phyloP scores from a whole-genome alignment of 2,113 vertebrate genomes.

The Strigops habroptila region DNA sequence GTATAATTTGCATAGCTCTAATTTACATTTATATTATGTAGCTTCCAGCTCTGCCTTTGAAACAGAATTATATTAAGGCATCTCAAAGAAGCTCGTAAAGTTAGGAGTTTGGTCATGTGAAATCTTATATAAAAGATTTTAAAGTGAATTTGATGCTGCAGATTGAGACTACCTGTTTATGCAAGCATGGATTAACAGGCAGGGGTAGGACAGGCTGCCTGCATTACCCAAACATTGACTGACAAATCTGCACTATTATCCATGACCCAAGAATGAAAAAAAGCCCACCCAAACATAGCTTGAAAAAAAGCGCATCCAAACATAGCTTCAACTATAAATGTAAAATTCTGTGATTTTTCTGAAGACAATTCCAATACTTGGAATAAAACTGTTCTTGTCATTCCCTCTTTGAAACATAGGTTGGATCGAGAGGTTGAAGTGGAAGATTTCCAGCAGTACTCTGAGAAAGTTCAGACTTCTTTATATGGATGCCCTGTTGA shows the following conservation, averaged over 20 bases:
- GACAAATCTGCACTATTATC: not conserved
- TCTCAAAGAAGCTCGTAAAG: not conserved
- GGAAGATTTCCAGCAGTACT: conserved; percentile 93
- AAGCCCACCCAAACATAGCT: not conserved
- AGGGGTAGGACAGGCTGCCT: not conserved
- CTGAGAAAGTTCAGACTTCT: conserved; percentile 84
- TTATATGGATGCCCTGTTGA: conserved; percentile 91
- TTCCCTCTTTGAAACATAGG: conserved; percentile 66
- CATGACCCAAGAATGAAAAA: not conserved
- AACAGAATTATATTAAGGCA: not conserved
- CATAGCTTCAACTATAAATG: not conserved
- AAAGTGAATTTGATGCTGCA: not conserved
- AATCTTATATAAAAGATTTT: not conserved
- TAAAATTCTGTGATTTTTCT: not conserved
- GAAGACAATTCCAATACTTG: not conserved
- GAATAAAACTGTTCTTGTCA: not conserved
- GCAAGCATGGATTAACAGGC: not conserved
- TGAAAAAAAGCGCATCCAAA: too few species aligned
- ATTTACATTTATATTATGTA: conserved; percentile 22
- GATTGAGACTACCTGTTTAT: not conserved
- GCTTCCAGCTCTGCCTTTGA: not conserved
- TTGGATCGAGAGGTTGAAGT: conserved; percentile 91
- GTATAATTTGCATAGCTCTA: not conserved
- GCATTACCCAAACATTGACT: not conserved
- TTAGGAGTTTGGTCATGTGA: not conserved